Evolutionary conservation across 1,140 invertebrate species (phyloP), one percentile per base, ranked within the genome.

Genomic region (Thaumatotibia leucotreta): DNA sequence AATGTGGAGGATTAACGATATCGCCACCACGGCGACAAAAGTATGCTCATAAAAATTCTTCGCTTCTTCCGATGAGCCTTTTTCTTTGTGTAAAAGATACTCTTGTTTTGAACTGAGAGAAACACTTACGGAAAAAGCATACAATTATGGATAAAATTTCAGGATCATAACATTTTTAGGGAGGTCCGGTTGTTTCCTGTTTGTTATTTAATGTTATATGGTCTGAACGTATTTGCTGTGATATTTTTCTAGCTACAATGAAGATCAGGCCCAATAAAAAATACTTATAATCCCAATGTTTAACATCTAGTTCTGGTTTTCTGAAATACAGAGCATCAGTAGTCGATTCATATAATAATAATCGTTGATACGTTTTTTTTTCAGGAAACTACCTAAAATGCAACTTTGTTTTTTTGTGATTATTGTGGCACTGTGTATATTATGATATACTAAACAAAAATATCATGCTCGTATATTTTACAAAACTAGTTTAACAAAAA

Each of bases 1-100:
- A 33, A 63, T 63, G 70, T 70, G 73, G 64, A 45, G 72, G 75
- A 80, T 83, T 80, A 83, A 77, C 72, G 78, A 79, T 77, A 74
- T 75, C 73, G 70, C 70, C 68, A 70, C 74, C 67, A 76, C 68
- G 70, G 66, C 73, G 67, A 69, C 76, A 67, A 65, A 70, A 70
- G 68, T 66, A 67, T 58, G 52, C 58, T 72, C 69, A 67, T 78
- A 73, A 78, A 75, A 70, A 71, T 65, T 66, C 69, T 70, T 75
- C 72, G 71, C 69, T 69, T 70, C 68, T 58, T 58, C 14, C 52
- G 52, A 58, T 58, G 52, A 58, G 52, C 27, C 61, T 74, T 65
- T 73, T 63, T 68, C 72, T 72, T 71, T 39, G 54, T 68, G 50
- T 27, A 72, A 73, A 63, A 70, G 65, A 74, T 74, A 68, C 66